Conservation (phyloP, 2,888 invertebrate species). For the Rutpela maculata region DNA sequence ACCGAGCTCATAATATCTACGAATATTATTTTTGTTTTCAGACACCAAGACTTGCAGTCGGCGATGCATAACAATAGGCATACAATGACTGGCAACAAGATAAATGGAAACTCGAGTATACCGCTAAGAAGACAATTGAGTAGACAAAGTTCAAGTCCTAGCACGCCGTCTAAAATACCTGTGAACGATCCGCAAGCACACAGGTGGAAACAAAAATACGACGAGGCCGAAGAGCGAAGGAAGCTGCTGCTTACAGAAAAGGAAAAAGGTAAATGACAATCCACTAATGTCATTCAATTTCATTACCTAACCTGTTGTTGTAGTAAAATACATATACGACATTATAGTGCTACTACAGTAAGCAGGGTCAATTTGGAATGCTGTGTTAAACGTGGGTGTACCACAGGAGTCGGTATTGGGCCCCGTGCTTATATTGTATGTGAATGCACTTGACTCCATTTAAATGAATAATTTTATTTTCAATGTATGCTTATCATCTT, state of each 20-base stretch:
- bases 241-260: slow-evolving; percentile 81
- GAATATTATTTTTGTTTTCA: slow-evolving; percentile 37
- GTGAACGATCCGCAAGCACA: slow-evolving; percentile 71
- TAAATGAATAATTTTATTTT: too few relatives aligned
- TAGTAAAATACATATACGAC: too few relatives aligned
- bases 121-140: slow-evolving; percentile 66
- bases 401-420: too few relatives aligned
- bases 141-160: slow-evolving; percentile 57
- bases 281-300: background rate
- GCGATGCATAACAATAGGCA: slow-evolving; percentile 57
- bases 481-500: too few relatives aligned
- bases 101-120: slow-evolving; percentile 68
- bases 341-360: too few relatives aligned
- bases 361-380: too few relatives aligned
- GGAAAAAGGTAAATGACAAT: slow-evolving; percentile 79
- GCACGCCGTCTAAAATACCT: slow-evolving; percentile 57
- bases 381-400: too few relatives aligned
- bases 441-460: too few relatives aligned
- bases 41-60: background rate
- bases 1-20: background rate
- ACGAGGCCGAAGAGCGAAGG: slow-evolving; percentile 82
- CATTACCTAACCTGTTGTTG: background rate
- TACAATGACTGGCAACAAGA: slow-evolving; percentile 59
- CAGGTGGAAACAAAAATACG: slow-evolving; percentile 83
- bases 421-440: too few relatives aligned